A percentile compares a stretch with the other conserved stretches of the same genome.
Evolutionary conservation across 2,888 invertebrate species (phyloP).

Genomic region (Heteromyza rotundicornis): DNA sequence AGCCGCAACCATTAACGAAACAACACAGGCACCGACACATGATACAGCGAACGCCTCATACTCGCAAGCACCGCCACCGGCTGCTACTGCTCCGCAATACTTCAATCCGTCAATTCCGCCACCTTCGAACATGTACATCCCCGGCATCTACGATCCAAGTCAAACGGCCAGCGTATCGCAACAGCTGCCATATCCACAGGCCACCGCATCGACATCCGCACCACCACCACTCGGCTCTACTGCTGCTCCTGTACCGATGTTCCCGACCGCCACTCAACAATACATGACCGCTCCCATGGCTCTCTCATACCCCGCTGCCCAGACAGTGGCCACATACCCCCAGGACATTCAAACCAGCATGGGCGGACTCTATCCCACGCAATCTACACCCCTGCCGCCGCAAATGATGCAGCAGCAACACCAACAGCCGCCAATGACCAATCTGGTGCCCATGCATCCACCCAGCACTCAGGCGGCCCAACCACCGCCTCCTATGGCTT

Average conservation of each 20-base stretch:
- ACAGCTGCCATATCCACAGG: slow-evolving; percentile 51
- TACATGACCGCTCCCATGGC: slow-evolving; percentile 54
- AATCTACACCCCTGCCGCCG: slow-evolving; percentile 48
- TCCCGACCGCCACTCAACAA: slow-evolving; percentile 47
- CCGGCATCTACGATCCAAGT: slow-evolving; percentile 44
- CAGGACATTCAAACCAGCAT: slow-evolving; percentile 58
- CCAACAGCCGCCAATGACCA: slow-evolving; percentile 32
- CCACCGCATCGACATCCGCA: slow-evolving; percentile 32
- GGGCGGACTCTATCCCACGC: slow-evolving; percentile 52
- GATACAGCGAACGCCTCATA: too few species aligned
- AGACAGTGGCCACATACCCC: slow-evolving; percentile 61
- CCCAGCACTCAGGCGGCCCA: slow-evolving; percentile 8
- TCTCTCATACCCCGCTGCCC: slow-evolving; percentile 51
- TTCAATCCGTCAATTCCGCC: slow-evolving; percentile 24
- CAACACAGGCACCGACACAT: too few species aligned
- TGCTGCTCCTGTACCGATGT: slow-evolving; percentile 46
- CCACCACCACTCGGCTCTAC: slow-evolving; percentile 26
- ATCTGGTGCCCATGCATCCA: slow-evolving; percentile 7
- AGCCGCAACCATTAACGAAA: too few species aligned
- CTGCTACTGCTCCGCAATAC: too few species aligned
- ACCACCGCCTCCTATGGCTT: slow-evolving; percentile 11
- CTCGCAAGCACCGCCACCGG: slow-evolving; percentile 8
- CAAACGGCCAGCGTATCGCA: too few species aligned
- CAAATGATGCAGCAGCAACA: slow-evolving; percentile 43
- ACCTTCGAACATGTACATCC: slow-evolving; percentile 43